Base-by-base conservation (phyloP, 1,140 invertebrate species). In the Eupristina koningsbergeri region DNA sequence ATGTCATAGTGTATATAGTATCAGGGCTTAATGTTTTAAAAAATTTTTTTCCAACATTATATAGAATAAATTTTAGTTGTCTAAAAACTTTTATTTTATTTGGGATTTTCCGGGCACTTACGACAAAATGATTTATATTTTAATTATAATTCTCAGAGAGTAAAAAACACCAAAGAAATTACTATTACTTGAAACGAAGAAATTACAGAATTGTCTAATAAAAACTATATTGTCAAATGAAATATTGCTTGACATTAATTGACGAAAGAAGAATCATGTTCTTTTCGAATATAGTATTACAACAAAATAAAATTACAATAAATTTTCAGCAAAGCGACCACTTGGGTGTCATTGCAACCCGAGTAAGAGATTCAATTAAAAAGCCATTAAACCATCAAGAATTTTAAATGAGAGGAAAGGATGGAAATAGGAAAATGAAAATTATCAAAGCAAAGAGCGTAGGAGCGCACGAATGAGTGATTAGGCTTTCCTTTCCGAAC, bases 401-500 rank as follows among this genome's bases (percentile, higher is more conserved):
- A 77, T 77, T 50, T 22, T 6, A 15, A 64, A 45, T 7, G 29
- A 79, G 47, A 79, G 61, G 76, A 39, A 64, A 79, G 61, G 76
- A 39, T 31, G 0, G 41, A 3, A 50, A 64, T 26, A 13, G 1
- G 71, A 34, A 61, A 81, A 80, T 29, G 39, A 29, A 13, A 26
- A 82, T 74, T 41, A 75, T 64, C 26, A 64, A 75, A 64, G 71
- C 29, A 75, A 74, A 47, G 76, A 73, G 15, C 31, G 17, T 31
- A 26, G 31, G n/a, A 34, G 67, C 36, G 63, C n/a, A 36, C 41
- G 47, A 19, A 50, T 36, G 45, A 80, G 50, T 80, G 83, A 84
- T 84, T 81, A 84, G 73, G 76, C 78, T 31, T 86, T 84, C 76
- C 78, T 81, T 86, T 61, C 81, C 74, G 67, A 85, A 81, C 74